Conservation (phyloP, 2,797 vertebrate species). For the Calcarius lapponicus region DNA sequence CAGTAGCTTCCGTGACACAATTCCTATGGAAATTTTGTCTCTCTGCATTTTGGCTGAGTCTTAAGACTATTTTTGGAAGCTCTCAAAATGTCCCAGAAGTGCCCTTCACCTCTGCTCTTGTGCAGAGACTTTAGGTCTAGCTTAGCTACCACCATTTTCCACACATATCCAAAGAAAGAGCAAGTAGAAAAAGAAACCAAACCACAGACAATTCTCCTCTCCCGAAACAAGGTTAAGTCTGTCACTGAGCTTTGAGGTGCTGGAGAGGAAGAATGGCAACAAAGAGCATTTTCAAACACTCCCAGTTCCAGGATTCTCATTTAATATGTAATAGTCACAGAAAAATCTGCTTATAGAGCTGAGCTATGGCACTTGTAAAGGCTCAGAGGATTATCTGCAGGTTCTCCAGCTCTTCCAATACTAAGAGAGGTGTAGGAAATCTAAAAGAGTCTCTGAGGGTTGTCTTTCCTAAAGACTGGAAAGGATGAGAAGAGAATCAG, state of each 20-base stretch:
- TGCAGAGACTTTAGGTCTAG: background rate
- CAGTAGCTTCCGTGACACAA: background rate
- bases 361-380: background rate
- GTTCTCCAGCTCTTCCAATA: background rate
- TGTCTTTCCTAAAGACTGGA: background rate
- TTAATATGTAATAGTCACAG: background rate
- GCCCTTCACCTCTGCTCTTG: background rate
- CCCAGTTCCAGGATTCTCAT: background rate
- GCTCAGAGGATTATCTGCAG: background rate
- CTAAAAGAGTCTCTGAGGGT: background rate
- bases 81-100: background rate
- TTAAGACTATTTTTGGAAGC: constrained; percentile 12
- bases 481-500: background rate
- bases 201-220: background rate
- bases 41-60: background rate
- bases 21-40: constrained; percentile 21
- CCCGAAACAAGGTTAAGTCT: background rate
- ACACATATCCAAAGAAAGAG: background rate
- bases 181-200: background rate
- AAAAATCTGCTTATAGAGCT: background rate
- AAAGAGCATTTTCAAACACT: background rate
- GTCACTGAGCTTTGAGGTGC: background rate
- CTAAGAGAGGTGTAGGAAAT: background rate
- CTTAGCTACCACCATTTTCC: background rate
- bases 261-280: background rate